Evolutionary conservation across 1,140 invertebrate genomes (phyloP), one percentile per base, ranked within the genome.

Genomic region (Drosophila pandora): DNA sequence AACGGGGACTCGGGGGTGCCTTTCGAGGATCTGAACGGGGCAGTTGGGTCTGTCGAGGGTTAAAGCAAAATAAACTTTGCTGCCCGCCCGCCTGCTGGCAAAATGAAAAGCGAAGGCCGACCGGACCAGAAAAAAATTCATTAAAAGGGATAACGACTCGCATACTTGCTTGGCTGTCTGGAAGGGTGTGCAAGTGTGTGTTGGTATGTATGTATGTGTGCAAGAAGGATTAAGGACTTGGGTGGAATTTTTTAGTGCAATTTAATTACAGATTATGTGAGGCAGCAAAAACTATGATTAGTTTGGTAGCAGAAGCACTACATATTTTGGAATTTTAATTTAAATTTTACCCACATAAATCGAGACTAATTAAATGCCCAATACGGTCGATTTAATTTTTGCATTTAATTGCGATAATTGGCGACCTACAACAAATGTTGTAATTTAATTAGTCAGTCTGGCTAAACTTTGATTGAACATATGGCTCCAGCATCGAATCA

Each of bases 111-210:
- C 74, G 72, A 60, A 73, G 72, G 77, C 63, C 63, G 67, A 53
- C 21, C n/a, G 43, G 50, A 49, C 70, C 78, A 72, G 58, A 47
- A 85, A 85, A 85, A 85, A 88, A 88, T 88, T 88, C 83, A 88
- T 88, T 88, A 88, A 88, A 88, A 88, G 71, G 83, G 83, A 79
- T 88, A 88, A 88, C 79, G 83, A 88, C 75, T 88, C 65, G 52
- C 79, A 83, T 82, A 88, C 69, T 82, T 78, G 76, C 71, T 53
- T 57, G 53, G 58, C 68, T 43, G 50, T 49, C 52, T 65, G 55
- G 25, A 13, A 21, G 28, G 3, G 34, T 2, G 10, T 6, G 43
- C 28, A 22, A 32, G 10, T 58, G 30, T 56, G 37, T 39, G 37
- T 53, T 21, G 21, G 25, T 37, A 30, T 23, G 54, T 55, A n/a